Evolutionary conservation across 2,797 vertebrate genomes (phyloP), one percentile per base, ranked within the genome.

Genomic region (Karalla daura): DNA sequence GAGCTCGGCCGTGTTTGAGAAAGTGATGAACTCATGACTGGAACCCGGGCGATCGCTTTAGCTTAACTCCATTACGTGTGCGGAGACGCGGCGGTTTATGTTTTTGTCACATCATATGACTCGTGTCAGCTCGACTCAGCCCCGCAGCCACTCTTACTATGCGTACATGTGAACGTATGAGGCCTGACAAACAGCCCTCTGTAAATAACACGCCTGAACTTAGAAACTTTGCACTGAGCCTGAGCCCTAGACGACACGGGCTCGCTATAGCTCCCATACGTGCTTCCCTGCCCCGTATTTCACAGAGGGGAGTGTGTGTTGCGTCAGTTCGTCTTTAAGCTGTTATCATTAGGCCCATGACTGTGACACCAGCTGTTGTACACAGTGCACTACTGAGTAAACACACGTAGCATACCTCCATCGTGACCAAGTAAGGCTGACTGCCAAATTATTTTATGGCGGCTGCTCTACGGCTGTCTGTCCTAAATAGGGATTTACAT

Each of bases 391-490:
- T 86, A 80, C 77, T 81, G 78, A 86, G 85, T 86, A 87, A 88
- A 89, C 86, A 90, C 83, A 83, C 78, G 76, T 76, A 88, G 77
- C 85, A 83, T 81, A 74, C 78, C 73, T 83, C 81, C 36, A 76
- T 69, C 79, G 49, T 89, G 85, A 88, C 86, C 86, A 88, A 89
- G 86, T 85, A 87, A 88, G 88, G 86, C 76, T 14, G 37, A 18
- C 49, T 84, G 90, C 90, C 83, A 88, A 85, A 85, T 88, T 49
- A 84, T 84, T 89, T 88, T 78, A 89, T 83, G 87, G 71, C 47
- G 43, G 55, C 59, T 70, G 70, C 63, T 77, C 63, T 67, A 40
- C 14, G 58, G 47, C 69, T 43, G 73, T 70, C 63, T 74, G 75
- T 84, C 81, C 86, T 79, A 77, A 86, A 88, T 81, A 77, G 65